Evolutionary conservation across 2,113 vertebrate genomes (phyloP), one percentile per base, ranked within the genome.

Genomic region (Solea solea): DNA sequence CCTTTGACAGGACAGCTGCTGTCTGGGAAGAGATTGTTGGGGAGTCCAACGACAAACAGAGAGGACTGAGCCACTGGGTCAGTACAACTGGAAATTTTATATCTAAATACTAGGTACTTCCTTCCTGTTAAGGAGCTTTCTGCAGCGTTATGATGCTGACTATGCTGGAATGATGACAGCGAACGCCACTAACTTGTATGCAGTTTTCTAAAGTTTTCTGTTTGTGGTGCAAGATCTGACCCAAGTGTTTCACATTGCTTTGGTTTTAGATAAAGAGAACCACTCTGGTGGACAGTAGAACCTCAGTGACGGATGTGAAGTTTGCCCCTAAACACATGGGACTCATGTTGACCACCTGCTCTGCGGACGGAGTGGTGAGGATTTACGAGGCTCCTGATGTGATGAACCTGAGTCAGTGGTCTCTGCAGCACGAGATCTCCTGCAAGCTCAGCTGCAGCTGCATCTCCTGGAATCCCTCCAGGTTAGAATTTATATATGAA

Each of bases 21-120:
- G 97, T 99, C 0, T 99, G 98, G 98, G 98, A 99, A 89, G 98
- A 99, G 93, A 98, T 99, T 62, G 98, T 99, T 3, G 98, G 98
- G 13, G 98, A 99, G 73, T 99, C 98, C 27, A 99, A 99, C 41
- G 97, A 99, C 91, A 98, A 98, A 89, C 96, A 98, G 69, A 95
- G 97, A 63, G 96, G 97, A 59, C 95, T 97, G 81, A 99, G 97
- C 89, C 98, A 99, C 77, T 99, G 98, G 98, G 98, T 99, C 27
- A 92, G 95, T 56, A 15, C 25, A 41, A 21, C 9, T 46, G 7
- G 13, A 46, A 46, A 34, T 34, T 34, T 34, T 34, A 34, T 34
- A 6, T 34, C 34, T 34, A 34, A 34, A 34, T 34, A 3, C 34
- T 34, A 34, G 34, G 34, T 34, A 34, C 34, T 34, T 21, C 21